These are phyloP conservation scores for Penaeus japonicus DNA, from an alignment of 1,140 invertebrate species.

Conservation along the genomic window DNA sequence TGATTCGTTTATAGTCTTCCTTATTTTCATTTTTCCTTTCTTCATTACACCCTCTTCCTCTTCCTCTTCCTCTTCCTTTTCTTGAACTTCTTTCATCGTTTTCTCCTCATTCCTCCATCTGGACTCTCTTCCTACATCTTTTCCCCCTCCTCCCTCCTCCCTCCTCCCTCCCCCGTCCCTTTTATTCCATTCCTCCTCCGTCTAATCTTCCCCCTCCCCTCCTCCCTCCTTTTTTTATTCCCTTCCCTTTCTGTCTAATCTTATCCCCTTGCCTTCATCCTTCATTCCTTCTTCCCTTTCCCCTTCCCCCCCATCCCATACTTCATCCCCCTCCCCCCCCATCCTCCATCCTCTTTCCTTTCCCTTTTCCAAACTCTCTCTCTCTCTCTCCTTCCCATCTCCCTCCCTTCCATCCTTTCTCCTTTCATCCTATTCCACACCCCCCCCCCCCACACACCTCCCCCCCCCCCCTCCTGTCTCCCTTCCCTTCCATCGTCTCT, in stretches of 20 bases:
- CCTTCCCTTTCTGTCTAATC: not conserved
- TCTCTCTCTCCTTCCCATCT: too few relatives aligned
- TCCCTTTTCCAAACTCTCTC: too few relatives aligned
- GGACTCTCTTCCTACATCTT: not conserved
- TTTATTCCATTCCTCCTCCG: not conserved
- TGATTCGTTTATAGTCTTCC: too few relatives aligned
- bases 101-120: not conserved
- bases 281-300: not conserved
- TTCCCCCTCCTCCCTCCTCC: not conserved
- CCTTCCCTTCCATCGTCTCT: not conserved
- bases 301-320: not conserved
- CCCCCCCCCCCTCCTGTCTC: too few relatives aligned
- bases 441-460: not conserved
- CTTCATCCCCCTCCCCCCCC: too few relatives aligned
- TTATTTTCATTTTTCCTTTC: not conserved
- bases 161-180: not conserved
- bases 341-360: too few relatives aligned
- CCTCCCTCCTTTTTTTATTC: too few relatives aligned
- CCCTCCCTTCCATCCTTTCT: too few relatives aligned
- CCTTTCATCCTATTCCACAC: too few relatives aligned
- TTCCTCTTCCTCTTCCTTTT: not conserved
- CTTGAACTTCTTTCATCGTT: not conserved
- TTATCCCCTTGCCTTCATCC: not conserved
- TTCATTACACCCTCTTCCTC: not conserved
- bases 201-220: not conserved